Evolutionary conservation across 2,113 vertebrate species (phyloP), one percentile per base, ranked within the genome.

Genomic region (Pontoporia blainvillei): DNA sequence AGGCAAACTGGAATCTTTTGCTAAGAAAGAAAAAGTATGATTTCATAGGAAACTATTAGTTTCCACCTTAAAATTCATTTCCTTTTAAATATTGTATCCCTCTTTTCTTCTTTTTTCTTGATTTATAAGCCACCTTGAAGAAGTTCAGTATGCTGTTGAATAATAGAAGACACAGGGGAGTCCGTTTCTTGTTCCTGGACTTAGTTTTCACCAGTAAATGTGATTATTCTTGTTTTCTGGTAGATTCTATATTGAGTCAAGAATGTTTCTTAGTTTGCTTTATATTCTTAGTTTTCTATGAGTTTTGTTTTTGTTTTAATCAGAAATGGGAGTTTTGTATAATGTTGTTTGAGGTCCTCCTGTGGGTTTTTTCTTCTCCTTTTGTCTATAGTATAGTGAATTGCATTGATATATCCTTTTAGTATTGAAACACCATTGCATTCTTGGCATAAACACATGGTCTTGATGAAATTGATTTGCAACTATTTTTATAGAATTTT

Each of bases 401-500:
- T 79, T 46, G 27, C 4, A 44, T 17, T 57, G 61, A n/a, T 61
- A 39, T 3, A 61, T n/a, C 49, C 69, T 75, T 79, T 88, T 67
- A 90, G 18, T 76, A 7, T 46, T 72, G 46, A 61, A 62, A 81
- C 18, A 71, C 29, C 13, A 3, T 81, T 96, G 18, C 44, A 66
- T 86, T 90, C 81, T 76, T 64, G 11, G 36, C 75, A 54, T 82
- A 94, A 64, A 67, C 61, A 62, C 27, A 82, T 90, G 9, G 52
- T 78, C 31, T 44, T 71, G n/a, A 64, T 86, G 6, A 13, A 86
- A 75, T 94, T 7, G 3, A 49, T 69, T 83, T 87, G 59, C 34
- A n/a, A 20, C 23, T 90, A 69, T 83, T 94, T 72, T 97, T 64
- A 69, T 89, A 79, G 46, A 78, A 92, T 44, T 73, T 78, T 89